Conservation (phyloP, 2,888 invertebrate genomes). For the Incurvaria masculella region DNA sequence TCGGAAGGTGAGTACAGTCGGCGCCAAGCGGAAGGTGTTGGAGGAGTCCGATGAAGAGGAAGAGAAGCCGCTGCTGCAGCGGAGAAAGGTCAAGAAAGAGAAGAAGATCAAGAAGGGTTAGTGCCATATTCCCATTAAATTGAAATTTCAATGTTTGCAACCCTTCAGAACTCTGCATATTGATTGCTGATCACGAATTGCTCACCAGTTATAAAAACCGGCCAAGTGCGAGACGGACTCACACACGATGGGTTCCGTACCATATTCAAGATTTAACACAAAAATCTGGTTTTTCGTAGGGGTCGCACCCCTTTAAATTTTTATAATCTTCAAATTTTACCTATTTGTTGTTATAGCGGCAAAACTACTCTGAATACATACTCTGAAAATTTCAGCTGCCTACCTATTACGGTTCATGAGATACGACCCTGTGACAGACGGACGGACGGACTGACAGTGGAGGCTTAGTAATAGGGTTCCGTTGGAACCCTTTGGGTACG, state of each 20-base stretch:
- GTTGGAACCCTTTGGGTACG: too few relatives aligned
- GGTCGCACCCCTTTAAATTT: background rate
- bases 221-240: too few relatives aligned
- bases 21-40: conserved; percentile 33
- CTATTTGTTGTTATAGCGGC: too few relatives aligned
- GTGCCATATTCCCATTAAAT: conserved; percentile 10
- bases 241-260: too few relatives aligned
- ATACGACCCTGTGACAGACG: too few relatives aligned
- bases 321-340: background rate
- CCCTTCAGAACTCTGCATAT: background rate
- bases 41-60: conserved; percentile 62
- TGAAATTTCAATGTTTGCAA: conserved; percentile 2
- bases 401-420: too few relatives aligned
- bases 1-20: conserved; percentile 27
- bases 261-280: too few relatives aligned
- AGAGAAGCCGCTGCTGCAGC: conserved; percentile 66
- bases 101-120: conserved; percentile 56
- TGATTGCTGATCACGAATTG: too few relatives aligned
- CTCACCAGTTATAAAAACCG: too few relatives aligned
- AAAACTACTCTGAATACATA: conserved; percentile 1
- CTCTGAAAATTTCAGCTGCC: too few relatives aligned
- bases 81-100: conserved; percentile 64
- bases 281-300: conserved; percentile 1
- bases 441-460: too few relatives aligned
- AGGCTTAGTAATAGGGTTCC: too few relatives aligned